phyloP scores from a whole-genome alignment of 2,888 invertebrate species.

The Caenorhabditis imperialis region DNA sequence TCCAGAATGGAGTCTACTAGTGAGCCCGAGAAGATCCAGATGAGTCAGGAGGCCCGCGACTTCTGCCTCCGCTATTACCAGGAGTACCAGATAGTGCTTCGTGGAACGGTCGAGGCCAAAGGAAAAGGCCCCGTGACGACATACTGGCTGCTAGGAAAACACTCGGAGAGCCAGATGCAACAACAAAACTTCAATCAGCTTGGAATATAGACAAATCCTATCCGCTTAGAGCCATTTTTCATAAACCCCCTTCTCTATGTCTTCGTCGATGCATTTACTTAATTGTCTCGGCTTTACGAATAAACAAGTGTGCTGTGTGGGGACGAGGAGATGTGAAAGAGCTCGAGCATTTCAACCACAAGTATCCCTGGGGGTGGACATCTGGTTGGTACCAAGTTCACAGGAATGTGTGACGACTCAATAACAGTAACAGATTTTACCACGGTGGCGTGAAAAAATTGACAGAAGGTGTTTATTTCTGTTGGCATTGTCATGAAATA shows the following conservation, averaged over 20 bases:
- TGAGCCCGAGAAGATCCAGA: conserved; percentile 74
- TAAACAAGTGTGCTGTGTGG: conserved; percentile 23
- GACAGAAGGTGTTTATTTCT: too few species aligned
- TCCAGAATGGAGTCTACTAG: conserved; percentile 76
- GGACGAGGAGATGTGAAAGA: not conserved
- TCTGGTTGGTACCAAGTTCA: too few species aligned
- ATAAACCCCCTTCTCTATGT: not conserved
- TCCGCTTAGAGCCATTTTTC: conserved; percentile 8
- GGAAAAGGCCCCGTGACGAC: conserved; percentile 72
- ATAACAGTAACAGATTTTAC: too few species aligned
- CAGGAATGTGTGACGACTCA: too few species aligned
- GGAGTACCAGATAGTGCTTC: conserved; percentile 66
- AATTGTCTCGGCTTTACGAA: conserved; percentile 27
- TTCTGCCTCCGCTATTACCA: conserved; percentile 63
- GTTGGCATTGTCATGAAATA: too few species aligned
- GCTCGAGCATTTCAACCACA: too few species aligned
- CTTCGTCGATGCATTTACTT: conserved; percentile 41
- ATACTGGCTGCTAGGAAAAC: conserved; percentile 72
- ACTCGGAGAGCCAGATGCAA: conserved; percentile 32
- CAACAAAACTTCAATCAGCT: conserved; percentile 45
- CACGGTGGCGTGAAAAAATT: too few species aligned
- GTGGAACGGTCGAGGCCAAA: conserved; percentile 75
- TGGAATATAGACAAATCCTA: conserved; percentile 39
- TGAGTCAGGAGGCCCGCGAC: conserved; percentile 64
- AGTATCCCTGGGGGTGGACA: too few species aligned